A percentile compares a stretch with the other conserved stretches of the same genome.
phyloP scores from a whole-genome alignment of 2,888 invertebrate species.

The Scaeva pyrastri region DNA sequence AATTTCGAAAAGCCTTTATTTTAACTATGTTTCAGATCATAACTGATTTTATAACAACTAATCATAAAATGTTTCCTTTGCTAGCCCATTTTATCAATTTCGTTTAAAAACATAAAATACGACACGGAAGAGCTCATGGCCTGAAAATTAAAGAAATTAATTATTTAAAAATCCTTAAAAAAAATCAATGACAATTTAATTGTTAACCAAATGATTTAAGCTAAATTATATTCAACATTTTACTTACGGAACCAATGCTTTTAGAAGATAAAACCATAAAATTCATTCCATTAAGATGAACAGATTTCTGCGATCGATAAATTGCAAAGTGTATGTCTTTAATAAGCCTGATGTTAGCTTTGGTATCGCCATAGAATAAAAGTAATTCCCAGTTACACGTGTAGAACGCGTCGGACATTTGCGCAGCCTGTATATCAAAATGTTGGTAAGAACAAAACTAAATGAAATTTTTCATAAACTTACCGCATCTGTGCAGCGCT shows the following conservation, averaged over 20 bases:
- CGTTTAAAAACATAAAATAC: slow-evolving; percentile 63
- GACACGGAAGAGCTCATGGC: slow-evolving; percentile 25
- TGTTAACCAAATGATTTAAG: slow-evolving; percentile 41
- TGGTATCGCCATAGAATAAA: not conserved
- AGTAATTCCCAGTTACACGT: slow-evolving; percentile 32
- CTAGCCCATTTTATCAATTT: slow-evolving; percentile 50
- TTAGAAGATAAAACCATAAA: slow-evolving; percentile 30
- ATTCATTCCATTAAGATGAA: slow-evolving; percentile 28
- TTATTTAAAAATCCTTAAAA: no score
- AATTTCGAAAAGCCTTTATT: no score
- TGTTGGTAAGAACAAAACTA: not conserved
- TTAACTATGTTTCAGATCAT: not conserved
- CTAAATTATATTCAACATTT: not conserved
- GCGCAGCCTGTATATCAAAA: not conserved
- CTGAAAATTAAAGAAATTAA: not conserved
- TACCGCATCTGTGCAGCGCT: slow-evolving; percentile 28
- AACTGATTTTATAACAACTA: not conserved
- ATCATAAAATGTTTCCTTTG: not conserved
- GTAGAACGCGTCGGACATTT: slow-evolving; percentile 24
- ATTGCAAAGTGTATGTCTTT: slow-evolving; percentile 27
- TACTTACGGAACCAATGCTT: slow-evolving; percentile 33
- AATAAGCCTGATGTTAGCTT: not conserved
- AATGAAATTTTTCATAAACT: not conserved
- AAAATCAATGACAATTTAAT: not conserved
- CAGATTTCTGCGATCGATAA: slow-evolving; percentile 24